Conservation (phyloP, 2,113 vertebrate species). For the Sinosuthora webbiana region DNA sequence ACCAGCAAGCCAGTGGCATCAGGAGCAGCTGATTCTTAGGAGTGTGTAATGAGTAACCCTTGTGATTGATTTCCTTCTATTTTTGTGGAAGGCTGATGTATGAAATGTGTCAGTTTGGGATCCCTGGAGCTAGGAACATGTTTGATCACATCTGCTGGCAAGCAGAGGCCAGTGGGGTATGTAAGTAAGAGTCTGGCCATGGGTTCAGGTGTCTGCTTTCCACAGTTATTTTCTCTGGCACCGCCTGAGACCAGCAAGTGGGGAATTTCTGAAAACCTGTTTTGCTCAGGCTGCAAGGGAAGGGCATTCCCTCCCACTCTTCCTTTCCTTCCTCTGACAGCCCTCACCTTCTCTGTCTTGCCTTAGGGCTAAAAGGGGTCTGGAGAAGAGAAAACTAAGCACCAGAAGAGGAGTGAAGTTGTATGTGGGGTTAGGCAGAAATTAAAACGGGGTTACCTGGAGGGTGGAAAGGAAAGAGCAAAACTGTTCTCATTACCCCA, state of each 20-base stretch:
- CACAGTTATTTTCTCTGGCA: neutral
- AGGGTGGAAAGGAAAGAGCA: neutral
- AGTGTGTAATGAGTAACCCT: neutral
- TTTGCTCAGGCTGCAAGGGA: neutral
- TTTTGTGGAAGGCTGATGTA: neutral
- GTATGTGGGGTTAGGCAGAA: neutral
- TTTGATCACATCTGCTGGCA: neutral
- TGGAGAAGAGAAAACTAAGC: neutral
- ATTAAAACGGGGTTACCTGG: neutral
- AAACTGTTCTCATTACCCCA: neutral
- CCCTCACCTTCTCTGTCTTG: neutral
- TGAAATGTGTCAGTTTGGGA: neutral
- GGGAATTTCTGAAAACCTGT: slow-evolving; percentile 5
- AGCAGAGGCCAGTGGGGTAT: neutral
- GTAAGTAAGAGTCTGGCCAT: neutral
- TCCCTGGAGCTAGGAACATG: neutral
- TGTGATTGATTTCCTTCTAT: neutral
- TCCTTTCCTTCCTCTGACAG: neutral
- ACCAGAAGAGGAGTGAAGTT: neutral
- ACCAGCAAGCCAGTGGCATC: neutral
- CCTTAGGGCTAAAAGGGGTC: neutral
- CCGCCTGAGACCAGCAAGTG: neutral
- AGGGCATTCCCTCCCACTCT: neutral
- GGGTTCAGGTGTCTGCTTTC: neutral
- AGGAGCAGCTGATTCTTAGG: neutral